These are phyloP conservation scores for Holotrichia oblita DNA, from an alignment of 1,140 invertebrate species.

Conservation along the genomic window DNA sequence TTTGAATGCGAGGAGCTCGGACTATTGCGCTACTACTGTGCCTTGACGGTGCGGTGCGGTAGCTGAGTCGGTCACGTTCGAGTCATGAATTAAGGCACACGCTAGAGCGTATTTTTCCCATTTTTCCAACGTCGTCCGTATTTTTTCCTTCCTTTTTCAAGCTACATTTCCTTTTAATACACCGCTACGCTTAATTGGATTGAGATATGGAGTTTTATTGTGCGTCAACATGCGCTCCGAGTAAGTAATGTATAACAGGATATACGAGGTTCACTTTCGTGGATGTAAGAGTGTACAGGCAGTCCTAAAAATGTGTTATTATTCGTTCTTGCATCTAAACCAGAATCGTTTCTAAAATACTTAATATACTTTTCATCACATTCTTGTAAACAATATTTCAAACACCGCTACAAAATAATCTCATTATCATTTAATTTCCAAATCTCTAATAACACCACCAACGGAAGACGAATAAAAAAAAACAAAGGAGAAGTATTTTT, in stretches of 20 bases:
- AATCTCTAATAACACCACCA: not conserved
- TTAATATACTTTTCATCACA: too few relatives aligned
- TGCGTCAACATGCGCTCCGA: constrained; percentile 3
- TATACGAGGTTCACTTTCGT: not conserved
- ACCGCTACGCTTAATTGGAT: constrained; percentile 26
- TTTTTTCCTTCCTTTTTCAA: constrained; percentile 1
- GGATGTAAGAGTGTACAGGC: too few relatives aligned
- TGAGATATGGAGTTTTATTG: constrained; percentile 36
- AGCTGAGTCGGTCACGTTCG: constrained; percentile 1
- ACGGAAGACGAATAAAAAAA: not conserved
- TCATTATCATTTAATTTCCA: constrained; percentile 23
- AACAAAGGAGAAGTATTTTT: not conserved
- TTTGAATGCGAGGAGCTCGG: not conserved
- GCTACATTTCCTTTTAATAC: constrained; percentile 34
- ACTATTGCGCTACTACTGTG: not conserved
- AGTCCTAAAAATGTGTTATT: too few relatives aligned
- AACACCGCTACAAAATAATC: constrained; percentile 8
- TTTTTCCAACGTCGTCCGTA: not conserved
- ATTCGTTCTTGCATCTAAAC: too few relatives aligned
- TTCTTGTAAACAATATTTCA: too few relatives aligned
- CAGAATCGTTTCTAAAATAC: too few relatives aligned
- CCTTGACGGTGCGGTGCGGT: not conserved
- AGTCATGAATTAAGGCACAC: constrained; percentile 20
- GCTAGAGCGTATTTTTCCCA: constrained; percentile 23
- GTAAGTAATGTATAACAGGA: not conserved